Base-by-base conservation (phyloP, 1,140 invertebrate genomes). In the Drosophila sechellia region DNA sequence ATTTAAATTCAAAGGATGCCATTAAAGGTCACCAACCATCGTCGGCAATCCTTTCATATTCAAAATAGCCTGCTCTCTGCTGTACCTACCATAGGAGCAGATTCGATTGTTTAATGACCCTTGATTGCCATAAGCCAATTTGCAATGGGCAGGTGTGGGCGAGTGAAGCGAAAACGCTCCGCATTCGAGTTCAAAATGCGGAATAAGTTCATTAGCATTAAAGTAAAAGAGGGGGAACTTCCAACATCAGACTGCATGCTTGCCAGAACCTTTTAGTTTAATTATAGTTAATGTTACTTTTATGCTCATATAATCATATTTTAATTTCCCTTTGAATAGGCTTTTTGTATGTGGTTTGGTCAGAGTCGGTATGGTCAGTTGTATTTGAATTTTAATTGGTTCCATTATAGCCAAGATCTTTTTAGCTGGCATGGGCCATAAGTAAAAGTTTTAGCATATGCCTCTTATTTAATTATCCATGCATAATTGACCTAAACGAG, bases 61-160 rank as follows among this genome's bases (percentile, higher is more conserved):
- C 15, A 13, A 39, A 48, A 25, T 27, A 1, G 22, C 12, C 46
- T n/a, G n/a, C 25, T 31, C 25, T 49, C 25, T 15, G 25, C 15
- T 31, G 5, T 15, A 50, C 25, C 27, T 11, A 11, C 22, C 46
- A 48, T 27, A 27, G 22, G 5, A 48, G 46, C 22, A 15, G 25
- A 49, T 53, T 83, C 78, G 80, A 83, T 83, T 83, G 78, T 78
- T 81, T 83, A 81, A 81, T 75, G 65, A 61, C 64, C 69, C 69
- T 74, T 75, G 78, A 81, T 80, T 83, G 78, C 74, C 75, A 83
- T 81, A 83, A 83, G 80, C 80, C 80, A 83, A 81, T 81, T 81
- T 69, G 52, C 61, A 56, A 3, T 46, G 12, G 42, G 40, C 31
- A 34, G 49, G 49, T 17, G 48, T 50, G 48, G 17, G 25, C 27